Evolutionary conservation across 1,140 invertebrate genomes (phyloP).

Genomic region (Drosophila leontia): DNA sequence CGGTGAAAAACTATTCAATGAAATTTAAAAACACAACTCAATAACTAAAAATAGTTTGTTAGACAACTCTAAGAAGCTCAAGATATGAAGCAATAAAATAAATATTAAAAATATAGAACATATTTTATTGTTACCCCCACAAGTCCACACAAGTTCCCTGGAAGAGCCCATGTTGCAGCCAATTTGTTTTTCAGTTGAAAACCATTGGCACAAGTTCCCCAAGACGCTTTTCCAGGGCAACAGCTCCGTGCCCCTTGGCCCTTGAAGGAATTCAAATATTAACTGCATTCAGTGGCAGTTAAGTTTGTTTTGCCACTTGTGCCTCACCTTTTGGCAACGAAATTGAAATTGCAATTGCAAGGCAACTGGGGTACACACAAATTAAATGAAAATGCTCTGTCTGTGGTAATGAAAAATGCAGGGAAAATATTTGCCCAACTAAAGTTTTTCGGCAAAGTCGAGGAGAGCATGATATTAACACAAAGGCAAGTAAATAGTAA

Average conservation of each 20-base stretch:
- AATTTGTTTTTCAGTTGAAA: slow-evolving; percentile 24
- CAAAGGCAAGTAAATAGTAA: slow-evolving; percentile 22
- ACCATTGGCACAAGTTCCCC: slow-evolving; percentile 17
- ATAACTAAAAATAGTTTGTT: neutral
- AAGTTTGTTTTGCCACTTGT: slow-evolving; percentile 44
- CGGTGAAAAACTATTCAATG: neutral
- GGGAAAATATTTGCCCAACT: slow-evolving; percentile 23
- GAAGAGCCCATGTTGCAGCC: slow-evolving; percentile 9
- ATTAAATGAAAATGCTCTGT: slow-evolving; percentile 31
- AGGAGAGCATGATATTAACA: slow-evolving; percentile 11
- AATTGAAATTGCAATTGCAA: slow-evolving; percentile 50
- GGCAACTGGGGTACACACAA: slow-evolving; percentile 31
- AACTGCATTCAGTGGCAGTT: slow-evolving; percentile 59
- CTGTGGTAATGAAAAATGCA: slow-evolving; percentile 30
- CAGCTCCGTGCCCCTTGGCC: neutral
- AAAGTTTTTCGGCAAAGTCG: slow-evolving; percentile 21
- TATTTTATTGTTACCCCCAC: neutral
- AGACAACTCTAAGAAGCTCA: neutral
- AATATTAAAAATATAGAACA: slow-evolving; percentile 8
- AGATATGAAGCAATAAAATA: neutral
- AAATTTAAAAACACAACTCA: neutral
- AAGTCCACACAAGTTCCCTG: neutral
- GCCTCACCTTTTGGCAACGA: slow-evolving; percentile 24
- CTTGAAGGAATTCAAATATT: slow-evolving; percentile 48
- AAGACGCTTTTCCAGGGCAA: slow-evolving; percentile 4